Percentiles rank a stretch among this genome's conserved stretches.
Conservation (phyloP, 37 sponge, comb jelly and placozoan species). For the Mnemiopsis leidyi region DNA sequence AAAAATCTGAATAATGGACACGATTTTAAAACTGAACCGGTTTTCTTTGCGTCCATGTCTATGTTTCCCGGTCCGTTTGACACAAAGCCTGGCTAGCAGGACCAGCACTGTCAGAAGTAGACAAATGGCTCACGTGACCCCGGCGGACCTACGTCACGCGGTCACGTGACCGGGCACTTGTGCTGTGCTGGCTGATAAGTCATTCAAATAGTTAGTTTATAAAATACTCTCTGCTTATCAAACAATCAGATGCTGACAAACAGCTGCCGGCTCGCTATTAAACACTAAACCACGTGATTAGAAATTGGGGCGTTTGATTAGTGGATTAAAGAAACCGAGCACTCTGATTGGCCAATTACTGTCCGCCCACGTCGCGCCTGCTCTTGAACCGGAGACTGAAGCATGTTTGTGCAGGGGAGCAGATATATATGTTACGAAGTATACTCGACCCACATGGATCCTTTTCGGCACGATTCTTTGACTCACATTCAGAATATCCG, state of each 20-base stretch:
- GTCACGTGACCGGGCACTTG: background rate
- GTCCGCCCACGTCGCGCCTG: background rate
- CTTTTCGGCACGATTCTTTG: conserved; percentile 7
- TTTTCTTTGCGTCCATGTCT: no score
- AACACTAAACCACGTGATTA: background rate
- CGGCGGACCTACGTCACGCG: background rate
- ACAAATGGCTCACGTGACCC: background rate
- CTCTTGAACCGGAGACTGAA: background rate
- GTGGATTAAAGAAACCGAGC: background rate
- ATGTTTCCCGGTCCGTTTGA: background rate
- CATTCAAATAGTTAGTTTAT: conserved; percentile 55
- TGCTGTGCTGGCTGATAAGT: background rate
- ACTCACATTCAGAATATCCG: background rate
- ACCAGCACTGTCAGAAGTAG: background rate
- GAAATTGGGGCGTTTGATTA: background rate
- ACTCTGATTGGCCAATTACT: background rate
- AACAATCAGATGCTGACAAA: conserved; percentile 50
- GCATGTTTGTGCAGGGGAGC: background rate
- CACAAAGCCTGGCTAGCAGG: background rate
- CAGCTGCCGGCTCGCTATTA: conserved; percentile 29
- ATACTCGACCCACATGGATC: background rate
- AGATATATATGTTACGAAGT: background rate
- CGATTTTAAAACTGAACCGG: no score
- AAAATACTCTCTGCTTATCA: conserved; percentile 42
- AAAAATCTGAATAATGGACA: no score